phyloP scores from a whole-genome alignment of 2,888 invertebrate genomes.

The Elysia crispata region DNA sequence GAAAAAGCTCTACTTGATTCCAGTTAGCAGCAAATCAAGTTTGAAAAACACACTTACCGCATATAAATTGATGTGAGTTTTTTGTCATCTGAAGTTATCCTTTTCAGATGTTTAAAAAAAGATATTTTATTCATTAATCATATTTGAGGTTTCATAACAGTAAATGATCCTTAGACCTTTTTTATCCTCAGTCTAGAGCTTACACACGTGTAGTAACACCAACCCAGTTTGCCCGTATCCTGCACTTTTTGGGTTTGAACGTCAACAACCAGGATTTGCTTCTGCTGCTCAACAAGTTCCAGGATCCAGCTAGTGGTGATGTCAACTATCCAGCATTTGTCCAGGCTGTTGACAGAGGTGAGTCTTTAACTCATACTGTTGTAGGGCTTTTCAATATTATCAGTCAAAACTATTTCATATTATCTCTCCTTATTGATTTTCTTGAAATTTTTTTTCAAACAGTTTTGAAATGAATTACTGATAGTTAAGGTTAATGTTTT shows the following conservation, averaged over 20 bases:
- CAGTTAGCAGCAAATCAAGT: background rate
- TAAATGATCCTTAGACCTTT: too few relatives aligned
- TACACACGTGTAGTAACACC: slow-evolving; percentile 76
- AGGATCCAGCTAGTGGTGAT: slow-evolving; percentile 74
- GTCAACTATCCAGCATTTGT: slow-evolving; percentile 78
- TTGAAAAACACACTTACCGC: too few relatives aligned
- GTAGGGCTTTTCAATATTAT: background rate
- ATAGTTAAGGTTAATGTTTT: too few relatives aligned
- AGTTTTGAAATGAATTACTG: too few relatives aligned
- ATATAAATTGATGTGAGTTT: too few relatives aligned
- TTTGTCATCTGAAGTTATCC: too few relatives aligned
- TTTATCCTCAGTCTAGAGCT: slow-evolving; percentile 69
- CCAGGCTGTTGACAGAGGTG: slow-evolving; percentile 76
- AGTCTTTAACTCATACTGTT: background rate
- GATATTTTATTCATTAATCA: too few relatives aligned
- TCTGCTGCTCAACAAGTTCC: slow-evolving; percentile 75
- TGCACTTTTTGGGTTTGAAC: slow-evolving; percentile 75
- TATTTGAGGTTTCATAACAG: too few relatives aligned
- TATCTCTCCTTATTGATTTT: too few relatives aligned
- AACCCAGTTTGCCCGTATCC: slow-evolving; percentile 76
- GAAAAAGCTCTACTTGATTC: background rate
- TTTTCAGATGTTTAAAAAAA: too few relatives aligned
- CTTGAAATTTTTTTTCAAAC: too few relatives aligned
- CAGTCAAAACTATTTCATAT: too few relatives aligned
- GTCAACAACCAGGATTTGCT: slow-evolving; percentile 73